Conservation (phyloP, 2,113 vertebrate genomes). For the Pantherophis guttatus region DNA sequence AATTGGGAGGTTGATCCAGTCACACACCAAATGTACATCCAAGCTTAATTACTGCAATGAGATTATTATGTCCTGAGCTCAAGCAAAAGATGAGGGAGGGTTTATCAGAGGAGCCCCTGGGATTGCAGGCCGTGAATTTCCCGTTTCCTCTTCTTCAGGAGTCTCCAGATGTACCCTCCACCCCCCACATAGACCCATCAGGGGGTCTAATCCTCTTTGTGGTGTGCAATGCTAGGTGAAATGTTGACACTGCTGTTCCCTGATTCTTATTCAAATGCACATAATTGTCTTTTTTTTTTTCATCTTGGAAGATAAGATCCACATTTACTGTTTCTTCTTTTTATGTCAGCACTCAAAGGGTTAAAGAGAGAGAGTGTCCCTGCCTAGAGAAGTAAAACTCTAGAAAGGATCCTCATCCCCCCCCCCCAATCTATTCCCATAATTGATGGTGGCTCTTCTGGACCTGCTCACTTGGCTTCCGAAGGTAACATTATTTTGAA, state of each 20-base stretch:
- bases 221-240: not conserved
- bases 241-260: not conserved
- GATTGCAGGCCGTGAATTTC: no score
- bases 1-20: not conserved
- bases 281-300: not conserved
- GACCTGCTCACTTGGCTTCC: not conserved
- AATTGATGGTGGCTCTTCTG: not conserved
- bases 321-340: not conserved
- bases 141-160: no score
- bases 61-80: not conserved
- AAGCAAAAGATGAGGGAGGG: not conserved
- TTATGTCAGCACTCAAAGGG: not conserved
- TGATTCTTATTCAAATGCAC: not conserved
- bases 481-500: not conserved
- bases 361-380: not conserved
- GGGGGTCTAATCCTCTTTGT: not conserved
- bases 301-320: not conserved
- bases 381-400: not conserved
- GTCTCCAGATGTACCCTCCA: no score
- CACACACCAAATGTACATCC: not conserved
- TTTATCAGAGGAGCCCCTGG: not conserved
- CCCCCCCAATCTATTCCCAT: not conserved
- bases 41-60: not conserved
- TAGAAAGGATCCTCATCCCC: not conserved
- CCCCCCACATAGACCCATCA: not conserved